A percentile compares a stretch with the other conserved stretches of the same genome.
These are phyloP conservation scores for Mystacides longicornis DNA, from an alignment of 2,888 invertebrate species.

Conservation along the genomic window DNA sequence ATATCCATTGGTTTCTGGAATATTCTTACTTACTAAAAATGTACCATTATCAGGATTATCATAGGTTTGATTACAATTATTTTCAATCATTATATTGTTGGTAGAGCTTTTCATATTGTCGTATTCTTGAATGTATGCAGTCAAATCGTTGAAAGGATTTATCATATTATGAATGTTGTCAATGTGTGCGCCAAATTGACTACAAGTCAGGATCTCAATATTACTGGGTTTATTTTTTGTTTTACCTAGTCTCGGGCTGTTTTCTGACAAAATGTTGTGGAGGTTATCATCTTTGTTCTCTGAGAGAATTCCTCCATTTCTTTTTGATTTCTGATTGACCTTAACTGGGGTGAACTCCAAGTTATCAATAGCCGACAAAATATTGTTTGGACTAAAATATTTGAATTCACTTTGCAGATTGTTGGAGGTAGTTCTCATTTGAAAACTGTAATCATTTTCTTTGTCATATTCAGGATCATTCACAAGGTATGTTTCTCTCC, in stretches of 20 bases:
- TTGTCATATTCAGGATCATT: constrained; percentile 14
- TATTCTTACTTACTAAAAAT: neutral
- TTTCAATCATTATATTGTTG: neutral
- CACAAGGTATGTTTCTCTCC: constrained; percentile 22
- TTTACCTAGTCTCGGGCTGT: neutral
- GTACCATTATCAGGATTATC: neutral
- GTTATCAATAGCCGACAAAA: constrained; percentile 24
- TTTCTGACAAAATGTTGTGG: neutral
- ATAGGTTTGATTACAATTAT: neutral
- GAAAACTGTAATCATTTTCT: constrained; percentile 15
- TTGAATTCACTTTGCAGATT: constrained; percentile 4
- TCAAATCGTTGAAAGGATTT: too few relatives aligned
- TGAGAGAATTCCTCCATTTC: neutral
- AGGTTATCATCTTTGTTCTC: neutral
- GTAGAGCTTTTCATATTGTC: neutral
- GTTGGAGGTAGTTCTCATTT: neutral
- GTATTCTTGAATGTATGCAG: neutral
- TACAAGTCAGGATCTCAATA: neutral
- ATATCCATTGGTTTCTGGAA: neutral
- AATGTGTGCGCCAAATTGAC: neutral
- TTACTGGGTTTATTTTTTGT: neutral
- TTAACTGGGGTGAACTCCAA: constrained; percentile 14
- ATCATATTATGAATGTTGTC: neutral
- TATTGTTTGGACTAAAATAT: constrained; percentile 5
- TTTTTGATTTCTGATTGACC: neutral